Base-by-base conservation (phyloP, 1,140 invertebrate species). In the Papilio glaucus region DNA sequence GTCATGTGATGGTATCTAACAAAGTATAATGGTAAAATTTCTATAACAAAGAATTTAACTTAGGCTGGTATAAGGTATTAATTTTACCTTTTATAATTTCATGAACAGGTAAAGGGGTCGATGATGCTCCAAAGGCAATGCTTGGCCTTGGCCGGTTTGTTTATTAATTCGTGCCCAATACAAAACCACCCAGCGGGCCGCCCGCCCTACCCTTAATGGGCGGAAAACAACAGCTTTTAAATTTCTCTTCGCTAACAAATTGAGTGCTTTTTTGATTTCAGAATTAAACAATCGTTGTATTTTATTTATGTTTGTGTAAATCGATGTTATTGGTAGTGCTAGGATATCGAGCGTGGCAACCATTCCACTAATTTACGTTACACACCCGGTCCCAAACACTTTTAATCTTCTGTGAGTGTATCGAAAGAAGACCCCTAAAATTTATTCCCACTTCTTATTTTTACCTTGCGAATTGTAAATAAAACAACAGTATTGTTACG, bases 391-490 rank as follows among this genome's bases (percentile, higher is more conserved):
- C 83, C 85, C 80, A 73, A 87, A 88, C 84, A 88, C 84, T 92
- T 69, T 93, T 93, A 93, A 93, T 93, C 90, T 93, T 79, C 79
- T 84, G 77, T 74, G 80, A 91, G 89, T 92, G 89, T 91, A 93
- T 89, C 86, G 84, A 80, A 78, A 88, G 82, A 83, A 86, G 84
- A 83, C 82, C 82, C n/a, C 82, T 84, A 90, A 85, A 89, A 91
- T 91, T 91, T 91, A 90, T 91, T 90, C 79, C 83, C 84, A 88
- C 85, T 91, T 89, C 89, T 91, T 90, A 91, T 88, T 91, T 90
- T 87, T 87, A 93, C 89, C 89, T 91, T 86, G 72, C 80, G 76
- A 83, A 75, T 75, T 76, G 87, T 89, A 90, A 87, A 91, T 91
- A 91, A 82, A 86, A 83, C 65, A 26, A 29, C 39, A 24, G 57